Evolutionary conservation across 2,888 invertebrate genomes (phyloP).

Genomic region (Drosophila trichaetosa): DNA sequence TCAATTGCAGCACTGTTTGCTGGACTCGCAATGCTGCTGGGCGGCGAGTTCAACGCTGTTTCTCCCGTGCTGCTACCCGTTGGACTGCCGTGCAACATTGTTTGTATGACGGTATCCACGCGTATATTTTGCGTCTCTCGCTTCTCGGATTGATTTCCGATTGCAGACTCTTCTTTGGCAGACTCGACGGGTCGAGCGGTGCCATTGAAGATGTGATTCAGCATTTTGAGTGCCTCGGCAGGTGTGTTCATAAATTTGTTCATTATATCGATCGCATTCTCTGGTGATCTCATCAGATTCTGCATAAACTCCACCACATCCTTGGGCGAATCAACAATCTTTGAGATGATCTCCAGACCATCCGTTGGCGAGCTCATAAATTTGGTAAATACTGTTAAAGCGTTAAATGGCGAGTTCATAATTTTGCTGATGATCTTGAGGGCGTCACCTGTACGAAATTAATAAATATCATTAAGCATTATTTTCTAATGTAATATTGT

Average conservation of each 20-base stretch:
- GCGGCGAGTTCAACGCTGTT: constrained; percentile 42
- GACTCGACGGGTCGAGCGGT: constrained; percentile 38
- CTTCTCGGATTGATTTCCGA: constrained; percentile 26
- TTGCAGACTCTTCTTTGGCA: constrained; percentile 17
- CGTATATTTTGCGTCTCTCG: constrained; percentile 38
- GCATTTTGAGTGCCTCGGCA: constrained; percentile 84
- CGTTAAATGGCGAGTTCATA: constrained; percentile 85
- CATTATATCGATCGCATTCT: constrained; percentile 85
- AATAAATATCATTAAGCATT: not conserved
- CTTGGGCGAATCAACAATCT: constrained; percentile 84
- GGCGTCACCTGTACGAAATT: constrained; percentile 79
- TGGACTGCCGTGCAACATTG: constrained; percentile 68
- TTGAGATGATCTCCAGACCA: constrained; percentile 85
- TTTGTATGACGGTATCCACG: constrained; percentile 72
- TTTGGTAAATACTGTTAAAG: constrained; percentile 85
- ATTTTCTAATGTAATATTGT: too few species aligned
- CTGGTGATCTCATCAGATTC: constrained; percentile 85
- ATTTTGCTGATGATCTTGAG: constrained; percentile 85
- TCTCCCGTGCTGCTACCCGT: constrained; percentile 49
- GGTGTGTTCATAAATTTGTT: constrained; percentile 85
- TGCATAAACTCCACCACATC: constrained; percentile 85
- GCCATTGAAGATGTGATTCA: constrained; percentile 84
- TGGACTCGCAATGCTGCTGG: constrained; percentile 54
- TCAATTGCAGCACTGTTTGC: constrained; percentile 54
- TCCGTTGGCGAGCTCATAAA: constrained; percentile 85